Percentiles rank a stretch among this genome's conserved stretches.
phyloP scores from a whole-genome alignment of 2,888 invertebrate genomes.

The Drosophila incognita region DNA sequence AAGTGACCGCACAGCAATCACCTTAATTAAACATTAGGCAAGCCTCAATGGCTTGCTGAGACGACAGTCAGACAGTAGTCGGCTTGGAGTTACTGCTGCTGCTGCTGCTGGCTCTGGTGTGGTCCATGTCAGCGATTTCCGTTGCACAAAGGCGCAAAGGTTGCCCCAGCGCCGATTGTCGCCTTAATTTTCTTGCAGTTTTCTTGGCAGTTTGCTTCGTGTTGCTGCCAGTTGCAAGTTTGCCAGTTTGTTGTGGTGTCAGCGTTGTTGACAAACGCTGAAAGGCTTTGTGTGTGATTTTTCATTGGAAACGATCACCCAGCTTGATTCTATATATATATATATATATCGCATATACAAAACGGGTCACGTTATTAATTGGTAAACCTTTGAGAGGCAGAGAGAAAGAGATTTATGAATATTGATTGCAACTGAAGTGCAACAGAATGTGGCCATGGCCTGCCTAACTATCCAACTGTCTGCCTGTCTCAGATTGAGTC shows the following conservation, averaged over 20 bases:
- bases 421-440: slow-evolving; percentile 78
- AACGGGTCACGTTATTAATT: slow-evolving; percentile 81
- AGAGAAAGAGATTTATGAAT: slow-evolving; percentile 71
- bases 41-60: slow-evolving; percentile 63
- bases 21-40: slow-evolving; percentile 82
- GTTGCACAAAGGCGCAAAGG: slow-evolving; percentile 81
- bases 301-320: slow-evolving; percentile 80
- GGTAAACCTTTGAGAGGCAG: slow-evolving; percentile 66
- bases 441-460: slow-evolving; percentile 56
- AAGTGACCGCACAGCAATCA: slow-evolving; percentile 80
- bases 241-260: slow-evolving; percentile 58
- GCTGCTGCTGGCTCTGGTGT: slow-evolving; percentile 60
- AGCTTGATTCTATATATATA: slow-evolving; percentile 65
- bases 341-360: slow-evolving; percentile 33
- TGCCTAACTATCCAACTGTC: slow-evolving; percentile 5
- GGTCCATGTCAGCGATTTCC: slow-evolving; percentile 83
- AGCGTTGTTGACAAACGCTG: slow-evolving; percentile 75
- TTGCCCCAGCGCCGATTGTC: slow-evolving; percentile 72
- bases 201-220: slow-evolving; percentile 72
- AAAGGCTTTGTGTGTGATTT: slow-evolving; percentile 80
- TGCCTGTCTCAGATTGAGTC: slow-evolving; percentile 70
- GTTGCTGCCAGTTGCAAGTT: slow-evolving; percentile 55
- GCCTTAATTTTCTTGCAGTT: slow-evolving; percentile 81
- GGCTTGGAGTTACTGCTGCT: slow-evolving; percentile 35
- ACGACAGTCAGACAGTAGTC: slow-evolving; percentile 16